A percentile compares a stretch with the other conserved stretches of the same genome.
These are phyloP conservation scores for Nannoperca obscura DNA, from an alignment of 2,797 vertebrate genomes.

Conservation along the genomic window DNA sequence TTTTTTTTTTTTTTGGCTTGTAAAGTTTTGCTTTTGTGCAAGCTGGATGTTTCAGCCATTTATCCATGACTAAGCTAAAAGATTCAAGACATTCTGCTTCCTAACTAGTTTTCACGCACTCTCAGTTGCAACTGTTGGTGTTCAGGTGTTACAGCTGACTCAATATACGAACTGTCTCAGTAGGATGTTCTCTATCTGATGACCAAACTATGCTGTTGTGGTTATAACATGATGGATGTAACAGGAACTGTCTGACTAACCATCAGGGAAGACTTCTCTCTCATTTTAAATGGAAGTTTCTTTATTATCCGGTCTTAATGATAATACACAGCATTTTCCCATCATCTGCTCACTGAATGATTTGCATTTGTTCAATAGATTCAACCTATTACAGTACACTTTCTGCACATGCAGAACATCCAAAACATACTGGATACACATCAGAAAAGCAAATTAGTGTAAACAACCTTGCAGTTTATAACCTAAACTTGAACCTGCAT, in stretches of 20 bases:
- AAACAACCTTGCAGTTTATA: neutral
- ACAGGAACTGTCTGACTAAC: neutral
- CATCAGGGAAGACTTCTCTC: neutral
- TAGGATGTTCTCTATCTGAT: neutral
- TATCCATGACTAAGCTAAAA: too few relatives aligned
- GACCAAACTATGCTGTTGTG: neutral
- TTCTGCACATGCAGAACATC: neutral
- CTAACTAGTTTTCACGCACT: too few relatives aligned
- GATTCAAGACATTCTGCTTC: too few relatives aligned
- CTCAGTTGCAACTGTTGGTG: too few relatives aligned
- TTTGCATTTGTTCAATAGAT: constrained; percentile 11
- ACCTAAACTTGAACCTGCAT: constrained; percentile 26
- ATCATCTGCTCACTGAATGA: constrained; percentile 11
- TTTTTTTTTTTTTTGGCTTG: too few relatives aligned
- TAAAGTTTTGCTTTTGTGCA: neutral
- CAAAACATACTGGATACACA: neutral
- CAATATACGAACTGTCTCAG: neutral
- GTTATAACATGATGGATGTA: neutral
- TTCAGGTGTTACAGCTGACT: too few relatives aligned
- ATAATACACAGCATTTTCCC: constrained; percentile 3
- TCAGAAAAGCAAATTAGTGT: constrained; percentile 15
- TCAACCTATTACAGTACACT: neutral
- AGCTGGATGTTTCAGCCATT: neutral
- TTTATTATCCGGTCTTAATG: constrained; percentile 11
- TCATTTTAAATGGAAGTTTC: neutral